Evolutionary conservation across 2,888 invertebrate genomes (phyloP).

Genomic region (Philereme vetulata): DNA sequence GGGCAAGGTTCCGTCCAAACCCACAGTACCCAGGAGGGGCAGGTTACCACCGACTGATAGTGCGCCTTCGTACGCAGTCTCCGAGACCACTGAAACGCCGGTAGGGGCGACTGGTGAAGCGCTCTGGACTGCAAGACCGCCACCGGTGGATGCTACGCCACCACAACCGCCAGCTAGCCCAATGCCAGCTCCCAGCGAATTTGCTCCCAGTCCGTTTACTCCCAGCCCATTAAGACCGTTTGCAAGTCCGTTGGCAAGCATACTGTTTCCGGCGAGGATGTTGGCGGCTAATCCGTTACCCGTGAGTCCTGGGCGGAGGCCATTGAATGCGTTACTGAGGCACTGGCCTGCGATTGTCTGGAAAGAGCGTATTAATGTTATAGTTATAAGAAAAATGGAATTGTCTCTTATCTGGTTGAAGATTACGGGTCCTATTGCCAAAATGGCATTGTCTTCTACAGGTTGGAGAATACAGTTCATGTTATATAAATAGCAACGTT

Average conservation of each 20-base stretch:
- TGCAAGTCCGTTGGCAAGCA: constrained; percentile 16
- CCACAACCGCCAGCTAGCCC: constrained; percentile 3
- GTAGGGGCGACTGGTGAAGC: constrained; percentile 35
- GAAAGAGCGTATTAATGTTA: neutral
- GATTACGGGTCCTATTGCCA: too few species aligned
- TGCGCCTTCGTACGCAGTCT: constrained; percentile 38
- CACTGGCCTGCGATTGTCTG: constrained; percentile 34
- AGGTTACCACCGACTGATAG: constrained; percentile 36
- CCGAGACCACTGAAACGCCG: constrained; percentile 37
- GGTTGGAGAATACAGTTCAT: too few species aligned
- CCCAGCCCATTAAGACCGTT: constrained; percentile 12
- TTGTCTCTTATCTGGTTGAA: too few species aligned
- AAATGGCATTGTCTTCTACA: too few species aligned
- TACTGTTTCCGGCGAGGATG: constrained; percentile 28
- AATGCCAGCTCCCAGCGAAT: constrained; percentile 5
- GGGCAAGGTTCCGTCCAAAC: constrained; percentile 33
- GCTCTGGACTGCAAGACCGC: constrained; percentile 37
- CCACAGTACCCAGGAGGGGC: constrained; percentile 39
- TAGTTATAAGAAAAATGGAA: too few species aligned
- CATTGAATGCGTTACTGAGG: constrained; percentile 11
- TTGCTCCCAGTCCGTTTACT: constrained; percentile 11
- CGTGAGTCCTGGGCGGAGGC: constrained; percentile 18
- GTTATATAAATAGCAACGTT: too few species aligned
- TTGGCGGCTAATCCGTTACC: constrained; percentile 25
- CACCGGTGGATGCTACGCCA: constrained; percentile 37